Conservation (phyloP, 2,888 invertebrate species). For the Linyphia triangularis region DNA sequence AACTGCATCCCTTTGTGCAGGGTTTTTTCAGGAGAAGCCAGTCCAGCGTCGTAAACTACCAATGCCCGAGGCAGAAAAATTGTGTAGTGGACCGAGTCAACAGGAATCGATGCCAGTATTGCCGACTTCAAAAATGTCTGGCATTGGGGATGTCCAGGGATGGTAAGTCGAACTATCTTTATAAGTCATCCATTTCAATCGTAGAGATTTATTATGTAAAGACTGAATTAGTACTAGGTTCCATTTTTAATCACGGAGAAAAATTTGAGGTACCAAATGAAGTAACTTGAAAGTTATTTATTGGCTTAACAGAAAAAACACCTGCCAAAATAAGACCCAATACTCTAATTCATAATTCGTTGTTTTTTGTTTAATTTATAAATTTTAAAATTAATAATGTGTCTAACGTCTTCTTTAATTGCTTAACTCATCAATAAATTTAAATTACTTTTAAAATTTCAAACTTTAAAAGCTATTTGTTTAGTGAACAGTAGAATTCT, state of each 20-base stretch:
- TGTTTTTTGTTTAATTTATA: too few relatives aligned
- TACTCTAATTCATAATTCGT: too few relatives aligned
- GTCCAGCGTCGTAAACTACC: slow-evolving; percentile 97
- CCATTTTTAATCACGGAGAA: not conserved
- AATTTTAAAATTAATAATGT: too few relatives aligned
- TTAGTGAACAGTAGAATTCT: too few relatives aligned
- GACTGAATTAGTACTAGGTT: not conserved
- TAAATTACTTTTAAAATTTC: too few relatives aligned
- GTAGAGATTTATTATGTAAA: not conserved
- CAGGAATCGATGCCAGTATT: slow-evolving; percentile 99
- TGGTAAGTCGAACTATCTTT: too few relatives aligned
- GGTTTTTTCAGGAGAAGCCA: slow-evolving; percentile 99
- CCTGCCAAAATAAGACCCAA: too few relatives aligned
- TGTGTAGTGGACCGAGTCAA: slow-evolving; percentile 99
- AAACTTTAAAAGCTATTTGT: too few relatives aligned
- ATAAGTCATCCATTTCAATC: not conserved
- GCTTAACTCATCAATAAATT: too few relatives aligned
- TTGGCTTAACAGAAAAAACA: too few relatives aligned
- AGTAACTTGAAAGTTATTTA: too few relatives aligned
- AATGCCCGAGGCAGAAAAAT: slow-evolving; percentile 98
- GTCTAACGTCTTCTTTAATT: too few relatives aligned
- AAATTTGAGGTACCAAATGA: not conserved
- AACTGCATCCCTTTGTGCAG: slow-evolving; percentile 80
- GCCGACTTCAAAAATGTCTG: slow-evolving; percentile 98
- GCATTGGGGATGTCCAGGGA: slow-evolving; percentile 99